Base-by-base conservation (phyloP, 2,888 invertebrate species). In the Dynastes maya region DNA sequence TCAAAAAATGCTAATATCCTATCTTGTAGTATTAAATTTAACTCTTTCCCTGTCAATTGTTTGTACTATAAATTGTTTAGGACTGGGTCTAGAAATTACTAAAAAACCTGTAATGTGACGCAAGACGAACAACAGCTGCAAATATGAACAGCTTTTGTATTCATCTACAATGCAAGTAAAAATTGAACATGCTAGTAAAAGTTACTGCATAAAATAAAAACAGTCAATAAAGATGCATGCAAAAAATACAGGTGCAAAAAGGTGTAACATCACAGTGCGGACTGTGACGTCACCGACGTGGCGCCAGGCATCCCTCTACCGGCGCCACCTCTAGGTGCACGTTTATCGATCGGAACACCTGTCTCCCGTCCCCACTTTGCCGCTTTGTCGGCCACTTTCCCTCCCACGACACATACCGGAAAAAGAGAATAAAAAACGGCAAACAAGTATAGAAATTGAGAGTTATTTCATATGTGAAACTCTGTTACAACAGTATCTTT, bases 301-400 rank as follows among this genome's bases (percentile, higher is more conserved):
- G 87, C 87, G 87, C 87, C 87, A 85, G 85, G 84, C 86, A 86
- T 85, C 86, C 86, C 86, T 87, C 85, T 86, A 86, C 85, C 86
- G 86, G 84, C 86, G 86, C 86, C 86, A 85, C 70, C 70, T 70
- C 83, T 83, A 85, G 85, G 85, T 86, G 87, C 86, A 85, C 84
- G 85, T 83, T 85, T 85, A 87, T 88, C 88, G 88, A 87, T 87
- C 86, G 86, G 83, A 82, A 85, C 84, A 85, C 85, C 85, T 85
- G 85, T 79, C 83, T 82, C 83, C 74, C 79, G 70, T 70, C 70
- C 70, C 70, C 70, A 70, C 70, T 70, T 70, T 70, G 32, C 70
- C 81, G 72, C 76, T 49, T 51, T 76, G 77, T 49, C 67, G 65
- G 65, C 70, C 77, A 77, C 77, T 77, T 77, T 77, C 77, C 77